A percentile compares a stretch with the other conserved stretches of the same genome.
Conservation (phyloP, 2,888 invertebrate genomes). For the Acronicta leporina region DNA sequence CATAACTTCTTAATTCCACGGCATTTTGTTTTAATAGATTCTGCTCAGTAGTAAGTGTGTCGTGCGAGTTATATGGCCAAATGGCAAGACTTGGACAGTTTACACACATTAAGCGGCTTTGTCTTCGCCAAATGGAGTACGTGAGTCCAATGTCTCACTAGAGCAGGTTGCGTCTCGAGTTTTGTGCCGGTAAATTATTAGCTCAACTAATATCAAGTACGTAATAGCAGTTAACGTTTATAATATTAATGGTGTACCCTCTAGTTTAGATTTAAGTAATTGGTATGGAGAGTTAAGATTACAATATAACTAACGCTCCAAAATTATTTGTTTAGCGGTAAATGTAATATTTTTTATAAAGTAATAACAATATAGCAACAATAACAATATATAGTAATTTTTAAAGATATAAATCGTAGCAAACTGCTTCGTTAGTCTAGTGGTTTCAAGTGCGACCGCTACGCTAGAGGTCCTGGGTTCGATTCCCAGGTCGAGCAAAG, state of each 20-base stretch:
- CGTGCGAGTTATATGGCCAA: constrained; percentile 63
- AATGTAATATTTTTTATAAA: too few relatives aligned
- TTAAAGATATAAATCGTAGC: too few relatives aligned
- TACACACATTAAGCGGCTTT: constrained; percentile 80
- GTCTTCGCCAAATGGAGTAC: constrained; percentile 76
- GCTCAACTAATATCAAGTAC: constrained; percentile 43
- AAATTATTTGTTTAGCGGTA: neutral
- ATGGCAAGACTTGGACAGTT: constrained; percentile 82
- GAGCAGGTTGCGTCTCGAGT: constrained; percentile 51
- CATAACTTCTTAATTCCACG: constrained; percentile 3
- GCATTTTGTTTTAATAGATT: constrained; percentile 27
- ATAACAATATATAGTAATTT: too few relatives aligned
- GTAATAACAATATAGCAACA: too few relatives aligned
- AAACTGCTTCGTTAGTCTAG: too few relatives aligned
- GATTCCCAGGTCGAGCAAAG: too few relatives aligned
- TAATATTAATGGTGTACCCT: constrained; percentile 37
- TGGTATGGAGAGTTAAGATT: neutral
- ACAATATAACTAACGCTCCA: neutral
- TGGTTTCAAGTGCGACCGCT: too few relatives aligned
- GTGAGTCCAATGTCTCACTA: constrained; percentile 79
- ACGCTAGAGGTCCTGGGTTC: too few relatives aligned
- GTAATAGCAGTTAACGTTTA: constrained; percentile 39
- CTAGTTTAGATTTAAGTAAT: constrained; percentile 32
- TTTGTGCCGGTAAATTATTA: constrained; percentile 47
- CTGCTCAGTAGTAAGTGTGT: constrained; percentile 23